Percentiles rank a stretch among this genome's conserved stretches.
Conservation (phyloP, 2,797 vertebrate genomes). For the Cheirogaleus major region DNA sequence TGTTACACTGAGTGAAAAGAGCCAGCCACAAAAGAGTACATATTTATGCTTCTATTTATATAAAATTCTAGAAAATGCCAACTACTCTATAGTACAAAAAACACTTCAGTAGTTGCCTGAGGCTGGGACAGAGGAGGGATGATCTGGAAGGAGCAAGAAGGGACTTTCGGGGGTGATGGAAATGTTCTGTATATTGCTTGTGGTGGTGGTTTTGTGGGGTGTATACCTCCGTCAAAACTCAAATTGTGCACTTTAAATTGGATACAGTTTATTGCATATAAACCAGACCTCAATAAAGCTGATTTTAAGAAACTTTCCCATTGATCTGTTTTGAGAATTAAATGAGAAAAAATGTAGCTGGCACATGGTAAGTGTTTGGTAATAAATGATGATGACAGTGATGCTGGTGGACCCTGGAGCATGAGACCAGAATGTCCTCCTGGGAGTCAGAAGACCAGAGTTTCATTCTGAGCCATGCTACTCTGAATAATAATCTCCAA, state of each 20-base stretch:
- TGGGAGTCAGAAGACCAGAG: background rate
- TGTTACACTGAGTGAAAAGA: background rate
- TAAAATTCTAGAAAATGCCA: slow-evolving; percentile 6
- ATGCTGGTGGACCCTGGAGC: fast-evolving
- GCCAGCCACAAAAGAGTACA: background rate
- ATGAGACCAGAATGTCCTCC: background rate
- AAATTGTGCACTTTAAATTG: background rate
- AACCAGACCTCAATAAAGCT: background rate
- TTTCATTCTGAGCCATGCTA: background rate
- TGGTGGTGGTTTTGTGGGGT: background rate
- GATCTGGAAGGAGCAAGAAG: background rate
- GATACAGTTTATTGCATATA: background rate
- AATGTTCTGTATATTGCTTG: background rate
- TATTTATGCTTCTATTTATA: background rate
- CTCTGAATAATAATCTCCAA: background rate
- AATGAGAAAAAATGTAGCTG: background rate
- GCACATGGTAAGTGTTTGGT: background rate
- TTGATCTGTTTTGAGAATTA: background rate
- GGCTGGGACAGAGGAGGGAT: background rate
- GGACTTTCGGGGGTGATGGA: background rate
- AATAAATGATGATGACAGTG: background rate
- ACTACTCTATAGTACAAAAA: background rate
- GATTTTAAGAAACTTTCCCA: background rate
- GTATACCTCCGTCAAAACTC: background rate
- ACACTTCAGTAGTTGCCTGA: background rate